Evolutionary conservation across 2,797 vertebrate species (phyloP), one percentile per base, ranked within the genome.

Genomic region (Leucoraja ocellata): DNA sequence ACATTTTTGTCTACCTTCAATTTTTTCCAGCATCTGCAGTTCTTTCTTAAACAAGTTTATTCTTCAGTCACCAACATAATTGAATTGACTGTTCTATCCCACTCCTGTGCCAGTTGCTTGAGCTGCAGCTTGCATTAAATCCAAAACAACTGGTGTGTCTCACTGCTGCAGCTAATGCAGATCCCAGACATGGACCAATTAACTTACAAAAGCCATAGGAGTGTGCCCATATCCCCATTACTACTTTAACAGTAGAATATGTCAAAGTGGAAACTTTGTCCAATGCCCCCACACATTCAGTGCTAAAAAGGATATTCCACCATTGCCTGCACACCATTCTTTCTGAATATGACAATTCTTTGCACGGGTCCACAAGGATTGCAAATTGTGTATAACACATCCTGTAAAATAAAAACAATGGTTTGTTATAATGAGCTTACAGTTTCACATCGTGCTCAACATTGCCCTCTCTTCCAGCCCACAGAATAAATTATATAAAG

Each of bases 261-360:
- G 16, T 61, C 6, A 7, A 68, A 68, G 13, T 18, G 84, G 28
- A 65, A 88, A 65, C 61, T 32, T 32, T 28, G 1, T 21, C 65
- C 84, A 84, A 28, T 28, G 58, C 8, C 10, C 28, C 54, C 25
- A 39, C 23, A 61, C 13, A n/a, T 88, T 65, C 46, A 65, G 61
- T n/a, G 36, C 13, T 18, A 7, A n/a, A 94, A 98, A 99, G 98
- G 98, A 99, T 99, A 99, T 99, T 99, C 98, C 84, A 99, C 98
- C 98, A 99, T 99, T 93, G 98, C 98, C 95, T 99, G 98, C 61
- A 99, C 98, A 0, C 98, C 98, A 91, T 99, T 99, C 95, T 99
- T 99, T 94, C 98, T 96, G 96, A 99, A 99, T 95, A 99, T 99
- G 91, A 99, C 98, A 7, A 99, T 99, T 94, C 98, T 97, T 96